A percentile compares a stretch with the other conserved stretches of the same genome.
phyloP scores from a whole-genome alignment of 2,113 vertebrate species.

The Rhombomys opimus region DNA sequence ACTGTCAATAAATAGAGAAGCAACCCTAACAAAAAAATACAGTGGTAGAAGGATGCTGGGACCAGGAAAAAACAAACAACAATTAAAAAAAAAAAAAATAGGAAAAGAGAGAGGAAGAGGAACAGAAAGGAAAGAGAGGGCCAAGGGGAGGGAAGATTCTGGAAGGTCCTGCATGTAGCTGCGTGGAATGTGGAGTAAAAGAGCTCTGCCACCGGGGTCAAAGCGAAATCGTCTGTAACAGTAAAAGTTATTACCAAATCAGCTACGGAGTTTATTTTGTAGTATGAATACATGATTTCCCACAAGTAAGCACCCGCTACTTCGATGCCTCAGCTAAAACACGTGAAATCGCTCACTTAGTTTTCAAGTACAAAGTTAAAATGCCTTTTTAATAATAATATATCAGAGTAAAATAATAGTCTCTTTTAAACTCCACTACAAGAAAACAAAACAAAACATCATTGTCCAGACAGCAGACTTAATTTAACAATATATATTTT shows the following conservation, averaged over 20 bases:
- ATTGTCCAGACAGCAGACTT: constrained; percentile 96
- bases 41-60: constrained; percentile 80
- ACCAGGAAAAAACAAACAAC: constrained; percentile 63
- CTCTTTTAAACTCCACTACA: constrained; percentile 94
- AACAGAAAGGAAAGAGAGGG: constrained; percentile 50
- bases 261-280: constrained; percentile 90
- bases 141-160: constrained; percentile 40
- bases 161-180: constrained; percentile 84
- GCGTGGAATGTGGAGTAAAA: constrained; percentile 93
- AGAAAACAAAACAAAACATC: constrained; percentile 95
- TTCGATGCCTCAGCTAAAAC: constrained; percentile 99
- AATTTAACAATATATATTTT: constrained; percentile 96
- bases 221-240: constrained; percentile 92
- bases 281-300: constrained; percentile 94
- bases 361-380: constrained; percentile 99
- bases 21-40: constrained; percentile 86
- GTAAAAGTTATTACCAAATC: constrained; percentile 90
- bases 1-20: constrained; percentile 93
- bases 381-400: constrained; percentile 97
- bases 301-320: constrained; percentile 98
- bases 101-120: not conserved
- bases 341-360: constrained; percentile 94
- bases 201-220: constrained; percentile 87
- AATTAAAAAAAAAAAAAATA: not conserved
- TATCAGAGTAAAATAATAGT: constrained; percentile 99